Conservation (phyloP, 2,113 vertebrate genomes). For the Gavia stellata region DNA sequence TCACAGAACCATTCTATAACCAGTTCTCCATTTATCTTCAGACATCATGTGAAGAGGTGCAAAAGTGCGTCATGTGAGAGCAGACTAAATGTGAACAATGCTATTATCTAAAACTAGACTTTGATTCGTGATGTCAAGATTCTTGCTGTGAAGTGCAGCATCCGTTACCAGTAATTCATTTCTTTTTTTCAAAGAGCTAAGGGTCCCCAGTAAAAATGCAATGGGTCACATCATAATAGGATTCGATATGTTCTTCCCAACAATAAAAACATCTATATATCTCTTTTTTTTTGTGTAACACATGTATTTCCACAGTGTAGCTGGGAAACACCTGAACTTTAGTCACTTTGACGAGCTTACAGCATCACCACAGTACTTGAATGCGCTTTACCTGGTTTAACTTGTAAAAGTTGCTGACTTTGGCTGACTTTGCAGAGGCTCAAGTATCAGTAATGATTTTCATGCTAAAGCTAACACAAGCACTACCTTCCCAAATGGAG, state of each 20-base stretch:
- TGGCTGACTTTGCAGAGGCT: background rate
- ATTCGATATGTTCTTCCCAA: background rate
- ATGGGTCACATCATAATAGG: background rate
- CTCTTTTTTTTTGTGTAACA: background rate
- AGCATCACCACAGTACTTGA: background rate
- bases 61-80: background rate
- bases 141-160: background rate
- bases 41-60: background rate
- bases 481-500: background rate
- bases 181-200: background rate
- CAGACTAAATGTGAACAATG: background rate
- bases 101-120: background rate
- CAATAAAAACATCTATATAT: background rate
- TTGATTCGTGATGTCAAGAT: background rate
- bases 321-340: background rate
- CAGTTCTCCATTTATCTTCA: background rate
- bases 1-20: background rate
- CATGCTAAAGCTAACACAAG: background rate
- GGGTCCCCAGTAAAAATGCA: background rate
- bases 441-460: background rate
- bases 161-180: background rate
- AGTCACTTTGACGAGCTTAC: background rate
- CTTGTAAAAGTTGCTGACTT: background rate
- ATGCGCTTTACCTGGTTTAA: background rate
- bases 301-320: background rate